Evolutionary conservation across 2,797 vertebrate species (phyloP).

Genomic region (Toxotes lorentzi): DNA sequence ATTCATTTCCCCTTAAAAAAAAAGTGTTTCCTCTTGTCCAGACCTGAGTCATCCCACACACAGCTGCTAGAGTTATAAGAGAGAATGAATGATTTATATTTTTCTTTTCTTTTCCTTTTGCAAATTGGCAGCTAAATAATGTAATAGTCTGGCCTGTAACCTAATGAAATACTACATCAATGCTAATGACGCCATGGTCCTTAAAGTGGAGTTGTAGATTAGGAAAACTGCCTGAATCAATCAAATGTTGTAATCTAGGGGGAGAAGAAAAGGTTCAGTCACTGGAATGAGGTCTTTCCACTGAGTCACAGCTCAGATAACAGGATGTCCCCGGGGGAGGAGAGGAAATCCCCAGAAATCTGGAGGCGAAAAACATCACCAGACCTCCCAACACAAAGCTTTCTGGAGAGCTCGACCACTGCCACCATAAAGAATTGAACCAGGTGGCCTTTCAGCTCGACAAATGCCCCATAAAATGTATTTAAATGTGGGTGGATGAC

Average conservation of each 20-base stretch:
- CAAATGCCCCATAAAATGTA: background rate
- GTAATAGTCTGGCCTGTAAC: background rate
- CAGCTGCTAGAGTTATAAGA: constrained; percentile 55
- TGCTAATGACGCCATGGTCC: background rate
- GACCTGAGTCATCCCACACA: constrained; percentile 56
- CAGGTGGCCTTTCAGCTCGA: constrained; percentile 15
- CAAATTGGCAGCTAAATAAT: constrained; percentile 12
- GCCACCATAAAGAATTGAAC: background rate
- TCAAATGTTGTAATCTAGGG: constrained; percentile 31
- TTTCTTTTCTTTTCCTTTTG: constrained; percentile 18
- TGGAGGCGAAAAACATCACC: constrained; percentile 54
- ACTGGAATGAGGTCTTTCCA: constrained; percentile 56
- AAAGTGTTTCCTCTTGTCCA: constrained; percentile 29
- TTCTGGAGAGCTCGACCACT: constrained; percentile 8
- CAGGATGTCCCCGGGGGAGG: constrained; percentile 63
- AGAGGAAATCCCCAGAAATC: constrained; percentile 76
- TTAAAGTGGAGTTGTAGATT: constrained; percentile 11
- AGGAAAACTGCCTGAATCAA: constrained; percentile 18
- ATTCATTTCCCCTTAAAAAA: constrained; percentile 34
- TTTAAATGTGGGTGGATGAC: constrained; percentile 10
- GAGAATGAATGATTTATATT: constrained; percentile 26
- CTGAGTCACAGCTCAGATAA: constrained; percentile 76
- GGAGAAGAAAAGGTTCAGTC: constrained; percentile 36
- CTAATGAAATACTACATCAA: background rate
- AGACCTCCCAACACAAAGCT: constrained; percentile 52